Evolutionary conservation across 1,140 invertebrate species (phyloP), one percentile per base, ranked within the genome.

Genomic region (Marisa cornuarietis): DNA sequence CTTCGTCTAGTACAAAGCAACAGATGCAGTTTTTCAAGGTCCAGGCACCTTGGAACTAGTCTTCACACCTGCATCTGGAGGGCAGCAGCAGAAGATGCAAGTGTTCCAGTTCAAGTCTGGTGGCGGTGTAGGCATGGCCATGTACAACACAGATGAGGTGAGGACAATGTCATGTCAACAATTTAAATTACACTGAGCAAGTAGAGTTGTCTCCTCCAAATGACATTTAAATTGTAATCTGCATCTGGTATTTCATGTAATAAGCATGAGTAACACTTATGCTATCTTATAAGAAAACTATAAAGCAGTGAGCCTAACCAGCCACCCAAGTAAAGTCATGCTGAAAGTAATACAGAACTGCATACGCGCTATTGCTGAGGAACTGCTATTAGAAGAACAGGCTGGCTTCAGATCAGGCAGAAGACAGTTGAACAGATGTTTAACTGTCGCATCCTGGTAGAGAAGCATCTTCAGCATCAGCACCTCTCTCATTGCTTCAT

Each of bases 131-230:
- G 96, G 96, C 18, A 92, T 99, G 81, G 97, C 95, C 71, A 99
- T 99, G 95, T 99, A 96, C 92, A 99, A 99, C 89, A 99, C 97
- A 18, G 98, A 99, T 90, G 95, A 95, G 76, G 92, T 90, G 82
- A 62, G 81, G 54, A 2, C 11, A 26, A n/a, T 42, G 42, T 20
- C 3, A 5, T 24, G 20, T n/a, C 31, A n/a, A 42, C 31, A 42
- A 42, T 42, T 42, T 42, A 6, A 42, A 42, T 42, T 42, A 42
- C 2, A 6, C 31, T 42, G 31, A 42, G 31, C 31, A 42, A 42
- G 31, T 42, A 42, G 6, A 42, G 2, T 65, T 65, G 1, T 22
- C 31, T 22, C 6, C 6, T 24, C 31, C 20, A 5, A n/a, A 71
- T 20, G 11, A 71, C n/a, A 5, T 42, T 71, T 20, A 71, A 9